phyloP scores from a whole-genome alignment of 2,113 vertebrate genomes.

The Gymnarchus niloticus region DNA sequence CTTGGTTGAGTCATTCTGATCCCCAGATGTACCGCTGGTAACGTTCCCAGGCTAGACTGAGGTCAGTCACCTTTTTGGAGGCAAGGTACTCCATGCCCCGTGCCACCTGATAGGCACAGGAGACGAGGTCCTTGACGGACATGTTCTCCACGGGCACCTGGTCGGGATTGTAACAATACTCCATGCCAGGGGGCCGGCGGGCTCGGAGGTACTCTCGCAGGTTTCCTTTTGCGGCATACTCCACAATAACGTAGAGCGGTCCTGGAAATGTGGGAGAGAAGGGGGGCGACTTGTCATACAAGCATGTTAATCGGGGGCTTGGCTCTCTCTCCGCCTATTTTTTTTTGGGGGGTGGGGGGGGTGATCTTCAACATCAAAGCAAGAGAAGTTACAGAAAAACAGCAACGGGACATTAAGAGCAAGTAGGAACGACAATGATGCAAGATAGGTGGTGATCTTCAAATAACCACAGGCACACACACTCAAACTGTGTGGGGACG shows the following conservation, averaged over 20 bases:
- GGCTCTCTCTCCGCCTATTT: not conserved
- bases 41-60: not conserved
- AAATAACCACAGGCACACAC: not conserved
- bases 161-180: constrained; percentile 92
- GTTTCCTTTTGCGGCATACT: constrained; percentile 93
- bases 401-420: not conserved
- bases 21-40: not conserved
- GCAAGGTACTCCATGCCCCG: constrained; percentile 95
- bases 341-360: not conserved
- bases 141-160: constrained; percentile 85
- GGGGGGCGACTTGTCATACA: no score
- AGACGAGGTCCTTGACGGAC: constrained; percentile 92
- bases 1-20: not conserved
- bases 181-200: constrained; percentile 87
- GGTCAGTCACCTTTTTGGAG: constrained; percentile 82
- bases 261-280: constrained; percentile 56
- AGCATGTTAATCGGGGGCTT: no score
- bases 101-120: constrained; percentile 93
- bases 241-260: constrained; percentile 90
- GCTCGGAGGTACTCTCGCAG: constrained; percentile 87
- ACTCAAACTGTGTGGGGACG: not conserved
- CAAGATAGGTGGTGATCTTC: not conserved
- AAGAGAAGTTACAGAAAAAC: not conserved
- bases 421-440: not conserved
- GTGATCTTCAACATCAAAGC: no score